These are phyloP conservation scores for Echinops telfairi DNA, from an alignment of 2,113 vertebrate species.

Conservation along the genomic window DNA sequence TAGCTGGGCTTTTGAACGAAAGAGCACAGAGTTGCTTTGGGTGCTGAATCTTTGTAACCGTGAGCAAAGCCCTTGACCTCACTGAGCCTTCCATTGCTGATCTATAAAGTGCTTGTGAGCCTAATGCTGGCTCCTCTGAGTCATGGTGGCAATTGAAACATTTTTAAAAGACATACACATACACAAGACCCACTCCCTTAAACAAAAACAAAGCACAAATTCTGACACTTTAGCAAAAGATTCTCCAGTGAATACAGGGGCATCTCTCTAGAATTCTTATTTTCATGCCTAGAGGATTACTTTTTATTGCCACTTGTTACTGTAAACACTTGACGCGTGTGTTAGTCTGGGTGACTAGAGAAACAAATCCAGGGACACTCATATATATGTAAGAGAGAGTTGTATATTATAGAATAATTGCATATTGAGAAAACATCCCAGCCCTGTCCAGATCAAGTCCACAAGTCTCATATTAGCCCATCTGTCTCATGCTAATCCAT, in stretches of 20 bases:
- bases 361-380: too few species aligned
- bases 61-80: not conserved
- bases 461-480: too few species aligned
- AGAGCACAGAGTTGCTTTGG: not conserved
- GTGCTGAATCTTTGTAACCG: constrained; percentile 3
- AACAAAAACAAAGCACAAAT: constrained; percentile 31
- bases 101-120: not conserved
- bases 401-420: too few species aligned
- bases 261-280: not conserved
- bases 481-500: too few species aligned
- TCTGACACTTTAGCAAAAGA: not conserved
- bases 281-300: not conserved
- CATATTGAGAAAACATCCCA: too few species aligned
- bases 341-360: too few species aligned
- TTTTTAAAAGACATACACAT: not conserved
- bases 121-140: not conserved
- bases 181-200: not conserved
- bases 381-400: too few species aligned
- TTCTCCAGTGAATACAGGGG: not conserved
- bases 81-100: not conserved
- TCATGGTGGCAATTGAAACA: not conserved
- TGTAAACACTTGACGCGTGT: not conserved
- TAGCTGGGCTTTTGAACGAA: constrained; percentile 10
- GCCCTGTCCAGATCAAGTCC: too few species aligned
- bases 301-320: constrained; percentile 1